Base-by-base conservation (phyloP, 2,888 invertebrate species). In the Hypolimnas misippus region DNA sequence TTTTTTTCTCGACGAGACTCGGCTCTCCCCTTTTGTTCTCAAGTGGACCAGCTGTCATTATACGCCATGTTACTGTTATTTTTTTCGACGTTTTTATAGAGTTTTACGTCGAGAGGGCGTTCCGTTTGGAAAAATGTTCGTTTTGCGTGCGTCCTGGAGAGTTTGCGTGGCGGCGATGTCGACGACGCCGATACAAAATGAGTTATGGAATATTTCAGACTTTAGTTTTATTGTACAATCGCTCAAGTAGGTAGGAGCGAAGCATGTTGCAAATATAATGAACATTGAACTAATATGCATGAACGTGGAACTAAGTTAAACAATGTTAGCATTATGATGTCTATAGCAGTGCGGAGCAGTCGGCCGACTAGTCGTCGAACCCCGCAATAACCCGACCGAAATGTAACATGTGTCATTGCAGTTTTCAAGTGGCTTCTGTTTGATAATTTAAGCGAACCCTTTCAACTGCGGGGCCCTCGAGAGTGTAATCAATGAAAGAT, bases 41-140 rank as follows among this genome's bases (percentile, higher is more conserved):
- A 92, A 92, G 92, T 92, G 92, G 92, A 91, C 92, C 92, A 92
- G 92, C 92, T 92, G 92, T 92, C 92, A 92, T 92, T 92, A 92
- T 92, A 89, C 92, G 92, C 92, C 88, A 92, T 92, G 92, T 90
- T 90, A 91, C 91, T 88, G 91, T 92, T 88, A 83, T 88, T 89
- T 91, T 49, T 91, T 91, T 92, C 84, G 89, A 86, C 84, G 87
- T 89, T 91, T 91, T 92, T 86, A 90, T 91, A 89, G 87, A 91
- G 91, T 90, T 91, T 89, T 87, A 82, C 88, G 84, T 84, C 76
- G 89, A 86, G 82, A 86, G 89, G 87, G 89, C 90, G 89, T 89
- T 86, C 84, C 85, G 87, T 89, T 87, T 82, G 87, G 91, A 89
- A 92, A 90, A 91, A 92, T 91, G 90, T 86, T 86, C 90, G 89